These are phyloP conservation scores for Leontopithecus rosalia DNA, from an alignment of 2,797 vertebrate genomes.

Conservation along the genomic window DNA sequence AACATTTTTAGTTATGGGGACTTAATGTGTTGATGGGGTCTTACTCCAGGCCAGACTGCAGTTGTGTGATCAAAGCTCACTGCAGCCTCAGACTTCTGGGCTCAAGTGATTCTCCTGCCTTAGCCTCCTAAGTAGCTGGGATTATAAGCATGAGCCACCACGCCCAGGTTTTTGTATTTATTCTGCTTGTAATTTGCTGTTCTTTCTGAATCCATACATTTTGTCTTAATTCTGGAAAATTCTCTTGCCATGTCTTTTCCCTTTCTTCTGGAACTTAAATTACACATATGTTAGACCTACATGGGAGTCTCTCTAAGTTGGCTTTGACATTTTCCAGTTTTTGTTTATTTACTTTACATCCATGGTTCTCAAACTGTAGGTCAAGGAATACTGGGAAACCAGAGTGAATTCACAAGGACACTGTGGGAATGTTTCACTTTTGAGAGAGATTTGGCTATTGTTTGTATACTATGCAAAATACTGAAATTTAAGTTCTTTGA, in stretches of 20 bases:
- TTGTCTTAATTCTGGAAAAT: background rate
- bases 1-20: background rate
- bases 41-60: background rate
- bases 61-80: background rate
- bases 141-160: background rate
- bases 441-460: background rate
- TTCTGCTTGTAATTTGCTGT: background rate
- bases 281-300: background rate
- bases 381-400: background rate
- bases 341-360: background rate
- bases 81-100: background rate
- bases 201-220: background rate
- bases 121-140: background rate
- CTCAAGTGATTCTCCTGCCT: background rate
- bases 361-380: background rate
- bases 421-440: background rate
- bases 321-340: background rate
- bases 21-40: background rate
- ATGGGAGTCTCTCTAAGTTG: background rate
- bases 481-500: background rate
- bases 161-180: background rate
- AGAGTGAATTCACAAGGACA: background rate
- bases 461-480: background rate
- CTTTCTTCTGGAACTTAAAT: background rate
- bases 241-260: background rate